Percentiles rank a stretch among this genome's conserved stretches.
These are phyloP conservation scores for Ernsta delagoae DNA, from an alignment of 2,888 invertebrate species.

Conservation along the genomic window DNA sequence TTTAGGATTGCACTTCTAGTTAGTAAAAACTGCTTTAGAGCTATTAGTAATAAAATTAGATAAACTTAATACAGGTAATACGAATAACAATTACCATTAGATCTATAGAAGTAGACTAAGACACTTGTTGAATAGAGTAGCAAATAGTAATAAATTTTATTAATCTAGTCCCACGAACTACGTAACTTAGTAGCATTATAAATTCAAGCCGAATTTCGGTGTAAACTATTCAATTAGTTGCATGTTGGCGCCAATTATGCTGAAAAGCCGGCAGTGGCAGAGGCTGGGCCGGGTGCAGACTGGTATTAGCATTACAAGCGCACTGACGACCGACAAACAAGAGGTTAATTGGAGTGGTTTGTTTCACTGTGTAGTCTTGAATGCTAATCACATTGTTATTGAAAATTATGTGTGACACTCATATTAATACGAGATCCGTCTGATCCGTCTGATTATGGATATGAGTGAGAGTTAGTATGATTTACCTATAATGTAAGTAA, in stretches of 20 bases:
- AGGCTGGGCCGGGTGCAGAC: constrained; percentile 38
- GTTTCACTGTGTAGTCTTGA: constrained; percentile 21
- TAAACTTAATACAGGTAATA: no score
- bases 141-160: constrained; percentile 13
- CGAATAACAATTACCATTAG: no score
- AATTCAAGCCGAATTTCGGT: constrained; percentile 36
- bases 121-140: constrained; percentile 14
- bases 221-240: constrained; percentile 37
- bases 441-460: no score
- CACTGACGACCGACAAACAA: constrained; percentile 31
- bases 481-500: no score
- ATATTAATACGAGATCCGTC: background rate
- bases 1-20: no score
- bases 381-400: constrained; percentile 16
- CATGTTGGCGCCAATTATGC: constrained; percentile 31
- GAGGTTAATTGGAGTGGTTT: constrained; percentile 34
- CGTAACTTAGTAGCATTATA: constrained; percentile 57
- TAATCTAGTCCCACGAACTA: constrained; percentile 48
- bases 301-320: constrained; percentile 57
- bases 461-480: no score
- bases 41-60: no score
- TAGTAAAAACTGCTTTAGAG: no score
- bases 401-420: constrained; percentile 5
- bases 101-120: background rate
- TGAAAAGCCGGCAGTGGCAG: constrained; percentile 26